Percentiles rank a stretch among this genome's conserved stretches.
Conservation (phyloP, 2,113 vertebrate species). For the Capreolus pygargus region DNA sequence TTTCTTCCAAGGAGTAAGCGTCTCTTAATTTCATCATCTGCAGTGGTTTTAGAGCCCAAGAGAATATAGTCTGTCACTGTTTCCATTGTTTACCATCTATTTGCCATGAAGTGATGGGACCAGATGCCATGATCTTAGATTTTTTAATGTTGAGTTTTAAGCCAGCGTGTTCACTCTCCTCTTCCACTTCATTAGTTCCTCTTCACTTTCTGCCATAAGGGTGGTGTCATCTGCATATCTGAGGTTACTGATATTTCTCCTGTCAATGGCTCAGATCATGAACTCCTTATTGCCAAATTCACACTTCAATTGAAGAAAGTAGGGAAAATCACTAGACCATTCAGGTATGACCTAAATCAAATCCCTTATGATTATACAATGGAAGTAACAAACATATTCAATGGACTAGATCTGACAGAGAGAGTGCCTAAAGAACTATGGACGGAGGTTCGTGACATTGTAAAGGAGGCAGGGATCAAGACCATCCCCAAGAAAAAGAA, state of each 20-base stretch:
- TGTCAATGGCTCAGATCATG: background rate
- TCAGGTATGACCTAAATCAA: background rate
- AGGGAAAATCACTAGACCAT: background rate
- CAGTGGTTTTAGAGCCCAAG: background rate
- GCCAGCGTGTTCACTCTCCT: background rate
- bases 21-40: background rate
- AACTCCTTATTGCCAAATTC: background rate
- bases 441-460: accelerated
- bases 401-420: background rate
- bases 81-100: background rate
- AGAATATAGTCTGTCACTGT: background rate
- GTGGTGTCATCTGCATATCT: background rate
- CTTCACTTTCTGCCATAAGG: background rate
- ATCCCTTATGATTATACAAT: background rate
- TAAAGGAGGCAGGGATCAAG: background rate
- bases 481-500: background rate
- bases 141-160: background rate
- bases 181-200: background rate
- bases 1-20: background rate
- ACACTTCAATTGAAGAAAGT: background rate
- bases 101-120: background rate
- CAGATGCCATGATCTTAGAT: background rate
- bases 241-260: background rate
- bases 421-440: background rate
- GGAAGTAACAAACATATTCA: background rate